phyloP scores from a whole-genome alignment of 2,113 vertebrate species.

The Rynchops niger region DNA sequence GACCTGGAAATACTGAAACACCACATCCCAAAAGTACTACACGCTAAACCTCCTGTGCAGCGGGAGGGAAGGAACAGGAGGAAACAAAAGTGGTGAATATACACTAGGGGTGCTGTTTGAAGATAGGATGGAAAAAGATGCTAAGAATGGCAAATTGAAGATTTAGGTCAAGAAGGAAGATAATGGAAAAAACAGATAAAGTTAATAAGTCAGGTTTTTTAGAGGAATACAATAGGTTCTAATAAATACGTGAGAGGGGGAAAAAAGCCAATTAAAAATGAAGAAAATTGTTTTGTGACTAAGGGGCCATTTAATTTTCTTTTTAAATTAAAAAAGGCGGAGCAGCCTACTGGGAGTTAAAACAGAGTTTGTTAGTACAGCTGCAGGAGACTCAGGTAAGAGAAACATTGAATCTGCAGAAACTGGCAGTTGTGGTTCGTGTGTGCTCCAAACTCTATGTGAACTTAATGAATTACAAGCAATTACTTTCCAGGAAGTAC shows the following conservation, averaged over 20 bases:
- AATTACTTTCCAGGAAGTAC: not conserved
- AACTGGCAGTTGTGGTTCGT: not conserved
- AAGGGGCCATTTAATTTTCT: not conserved
- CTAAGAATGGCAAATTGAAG: not conserved
- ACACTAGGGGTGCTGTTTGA: not conserved
- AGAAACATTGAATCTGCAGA: not conserved
- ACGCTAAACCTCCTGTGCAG: not conserved
- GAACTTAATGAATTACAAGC: not conserved
- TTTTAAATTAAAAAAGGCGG: not conserved
- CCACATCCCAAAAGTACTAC: not conserved
- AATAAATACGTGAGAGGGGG: not conserved
- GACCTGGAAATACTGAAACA: not conserved
- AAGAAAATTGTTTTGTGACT: not conserved
- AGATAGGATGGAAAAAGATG: not conserved
- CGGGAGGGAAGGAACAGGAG: not conserved
- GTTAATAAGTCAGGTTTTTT: not conserved
- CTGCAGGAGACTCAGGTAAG: not conserved
- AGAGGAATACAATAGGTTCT: not conserved
- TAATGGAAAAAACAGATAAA: not conserved
- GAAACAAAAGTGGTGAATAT: not conserved
- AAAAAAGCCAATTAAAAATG: not conserved
- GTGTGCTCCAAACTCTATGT: not conserved
- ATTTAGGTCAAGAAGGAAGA: not conserved
- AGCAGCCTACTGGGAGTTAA: not conserved
- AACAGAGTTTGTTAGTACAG: not conserved